Base-by-base conservation (phyloP, 2,888 invertebrate genomes). In the Oegoconia quadripuncta region DNA sequence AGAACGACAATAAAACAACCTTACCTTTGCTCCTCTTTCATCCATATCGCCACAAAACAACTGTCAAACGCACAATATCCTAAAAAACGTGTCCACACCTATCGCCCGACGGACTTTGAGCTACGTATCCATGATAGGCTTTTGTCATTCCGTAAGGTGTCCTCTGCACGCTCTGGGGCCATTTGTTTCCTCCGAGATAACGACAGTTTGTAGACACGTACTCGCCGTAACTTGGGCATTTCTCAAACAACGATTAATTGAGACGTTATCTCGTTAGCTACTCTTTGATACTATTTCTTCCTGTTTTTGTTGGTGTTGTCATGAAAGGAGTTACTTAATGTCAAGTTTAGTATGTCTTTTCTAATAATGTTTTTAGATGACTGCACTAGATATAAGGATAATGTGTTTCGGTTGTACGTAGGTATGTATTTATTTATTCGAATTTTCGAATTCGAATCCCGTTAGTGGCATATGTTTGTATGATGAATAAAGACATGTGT, bases 121-220 rank as follows among this genome's bases (percentile, higher is more conserved):
- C n/a, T 30, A 18, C 11, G 17, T 17, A 17, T 34, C 34, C 12
- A 16, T 17, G 25, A 34, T 34, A 26, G 34, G 17, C 46, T 50
- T n/a, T 42, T 41, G 47, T 48, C 49, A 47, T 42, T 33, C 30
- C 32, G 30, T 17, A 33, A 42, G 41, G 51, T 51, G 53, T 51
- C 51, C 42, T 27, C 41, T 41, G 42, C 51, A 53, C 51, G 51
- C 46, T 16, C 30, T 36, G n/a, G n/a, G 23, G 16, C 49, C 51
- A 53, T 53, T 51, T 53, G 39, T 51, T 44, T 44, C 43, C 32
- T 7, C 25, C 4, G 8, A 44, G 47, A 49, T 48, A 49, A 44
- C 46, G 42, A 30, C 36, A 44, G 42, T 41, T 41, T 36, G 39
- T 42, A 34, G 32, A 47, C 50, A 50, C 50, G 50, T 46, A 41